Evolutionary conservation across 2,113 vertebrate genomes (phyloP).

Genomic region (Panthera leo): DNA sequence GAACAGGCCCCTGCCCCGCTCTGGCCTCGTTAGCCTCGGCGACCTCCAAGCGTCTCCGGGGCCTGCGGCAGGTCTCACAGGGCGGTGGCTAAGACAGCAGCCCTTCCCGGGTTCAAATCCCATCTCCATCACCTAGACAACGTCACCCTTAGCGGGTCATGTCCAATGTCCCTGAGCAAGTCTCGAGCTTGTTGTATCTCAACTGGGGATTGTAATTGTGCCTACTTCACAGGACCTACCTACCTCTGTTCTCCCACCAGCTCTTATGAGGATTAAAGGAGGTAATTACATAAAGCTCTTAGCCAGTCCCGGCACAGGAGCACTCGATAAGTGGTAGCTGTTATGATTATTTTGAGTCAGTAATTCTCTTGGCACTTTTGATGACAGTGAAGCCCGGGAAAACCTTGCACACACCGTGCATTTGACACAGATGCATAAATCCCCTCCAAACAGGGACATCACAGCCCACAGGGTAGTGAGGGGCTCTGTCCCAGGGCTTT

Average conservation of each 20-base stretch:
- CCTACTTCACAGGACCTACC: background rate
- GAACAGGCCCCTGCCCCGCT: rapidly evolving
- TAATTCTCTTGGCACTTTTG: constrained; percentile 48
- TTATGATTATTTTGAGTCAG: background rate
- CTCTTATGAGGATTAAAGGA: constrained; percentile 38
- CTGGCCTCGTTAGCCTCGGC: background rate
- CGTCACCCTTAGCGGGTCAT: background rate
- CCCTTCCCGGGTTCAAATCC: background rate
- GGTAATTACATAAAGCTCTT: constrained; percentile 1
- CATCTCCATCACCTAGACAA: background rate
- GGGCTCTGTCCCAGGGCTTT: background rate
- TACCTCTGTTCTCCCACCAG: constrained; percentile 1
- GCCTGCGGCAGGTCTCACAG: background rate
- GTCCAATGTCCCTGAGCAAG: background rate
- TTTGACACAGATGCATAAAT: background rate
- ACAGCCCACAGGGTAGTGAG: background rate
- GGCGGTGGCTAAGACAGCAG: background rate
- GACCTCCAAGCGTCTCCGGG: background rate
- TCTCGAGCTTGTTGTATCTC: background rate
- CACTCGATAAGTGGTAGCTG: background rate
- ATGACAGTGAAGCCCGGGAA: background rate
- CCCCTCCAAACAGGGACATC: background rate
- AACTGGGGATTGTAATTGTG: background rate
- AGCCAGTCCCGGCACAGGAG: background rate
- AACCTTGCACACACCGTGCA: background rate